Percentiles rank a stretch among this genome's conserved stretches.
These are phyloP conservation scores for Cirrhinus mrigala DNA, from an alignment of 2,797 vertebrate species.

Conservation along the genomic window DNA sequence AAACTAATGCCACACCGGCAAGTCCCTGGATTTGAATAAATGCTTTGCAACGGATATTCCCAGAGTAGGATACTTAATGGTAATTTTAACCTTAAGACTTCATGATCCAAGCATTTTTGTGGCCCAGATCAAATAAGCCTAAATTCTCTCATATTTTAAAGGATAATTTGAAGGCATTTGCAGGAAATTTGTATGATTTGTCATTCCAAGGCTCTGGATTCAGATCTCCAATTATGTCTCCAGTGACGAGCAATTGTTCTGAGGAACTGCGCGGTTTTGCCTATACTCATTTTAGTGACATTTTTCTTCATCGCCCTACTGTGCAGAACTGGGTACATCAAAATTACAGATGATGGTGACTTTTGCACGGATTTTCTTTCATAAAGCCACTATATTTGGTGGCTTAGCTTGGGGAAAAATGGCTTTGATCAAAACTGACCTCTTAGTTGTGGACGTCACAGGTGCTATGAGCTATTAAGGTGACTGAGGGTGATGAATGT, in stretches of 20 bases:
- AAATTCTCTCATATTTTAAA: constrained; percentile 36
- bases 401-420: background rate
- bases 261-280: background rate
- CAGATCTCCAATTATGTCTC: background rate
- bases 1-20: constrained; percentile 44
- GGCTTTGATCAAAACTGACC: constrained; percentile 2
- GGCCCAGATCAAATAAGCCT: constrained; percentile 29
- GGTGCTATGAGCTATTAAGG: background rate
- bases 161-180: constrained; percentile 20
- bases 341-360: background rate
- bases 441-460: background rate
- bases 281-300: background rate
- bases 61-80: constrained; percentile 33
- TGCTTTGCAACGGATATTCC: constrained; percentile 32
- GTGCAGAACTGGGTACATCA: background rate
- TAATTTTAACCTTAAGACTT: constrained; percentile 65
- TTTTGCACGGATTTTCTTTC: background rate
- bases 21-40: constrained; percentile 51
- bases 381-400: background rate
- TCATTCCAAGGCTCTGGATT: background rate
- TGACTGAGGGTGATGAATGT: constrained; percentile 17
- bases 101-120: constrained; percentile 55
- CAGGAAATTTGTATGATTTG: constrained; percentile 16
- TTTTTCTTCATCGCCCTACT: background rate
- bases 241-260: background rate